Evolutionary conservation across 2,888 invertebrate species (phyloP), one percentile per base, ranked within the genome.

Genomic region (Drosophila borborema): DNA sequence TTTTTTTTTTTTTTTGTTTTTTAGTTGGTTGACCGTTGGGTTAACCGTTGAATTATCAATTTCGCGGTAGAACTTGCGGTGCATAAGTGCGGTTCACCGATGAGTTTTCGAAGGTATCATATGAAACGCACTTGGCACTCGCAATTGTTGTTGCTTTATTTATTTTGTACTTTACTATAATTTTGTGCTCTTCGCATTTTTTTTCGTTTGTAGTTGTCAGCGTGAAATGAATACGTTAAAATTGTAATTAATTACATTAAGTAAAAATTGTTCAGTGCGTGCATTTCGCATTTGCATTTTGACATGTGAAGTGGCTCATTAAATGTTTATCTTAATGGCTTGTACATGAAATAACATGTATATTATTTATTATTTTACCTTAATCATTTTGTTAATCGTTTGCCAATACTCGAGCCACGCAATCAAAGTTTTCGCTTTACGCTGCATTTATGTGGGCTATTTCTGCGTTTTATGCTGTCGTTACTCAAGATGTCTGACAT

Each of bases 21-120:
- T 82, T 80, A 77, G 83, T 86, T 78, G 72, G 76, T 76, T 77
- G 73, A 65, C 78, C 85, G 81, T 73, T 80, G 78, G 91, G 91
- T 92, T 86, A 90, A 91, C 92, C 91, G 90, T 90, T 91, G 91
- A 92, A 92, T 92, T 91, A 92, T 91, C 91, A 92, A 91, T 92
- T 91, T 91, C 89, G 92, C 85, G 92, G 92, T 91, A 82, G 81
- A 91, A 91, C 90, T 91, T 91, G 92, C 86, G 91, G 91, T 89
- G 78, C 90, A 92, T 91, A 91, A 91, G 88, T 92, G 91, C 91
- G 91, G 91, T 91, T 82, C 83, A 86, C 91, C 91, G 80, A 89
- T 90, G 90, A 91, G 87, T 92, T 91, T 91, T 82, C 89, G 80
- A 90, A 87, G 87, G 87, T 87, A 90, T 90, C 90, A 90, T 74